These are phyloP conservation scores for Alosa alosa DNA, from an alignment of 2,113 vertebrate genomes.

Conservation along the genomic window DNA sequence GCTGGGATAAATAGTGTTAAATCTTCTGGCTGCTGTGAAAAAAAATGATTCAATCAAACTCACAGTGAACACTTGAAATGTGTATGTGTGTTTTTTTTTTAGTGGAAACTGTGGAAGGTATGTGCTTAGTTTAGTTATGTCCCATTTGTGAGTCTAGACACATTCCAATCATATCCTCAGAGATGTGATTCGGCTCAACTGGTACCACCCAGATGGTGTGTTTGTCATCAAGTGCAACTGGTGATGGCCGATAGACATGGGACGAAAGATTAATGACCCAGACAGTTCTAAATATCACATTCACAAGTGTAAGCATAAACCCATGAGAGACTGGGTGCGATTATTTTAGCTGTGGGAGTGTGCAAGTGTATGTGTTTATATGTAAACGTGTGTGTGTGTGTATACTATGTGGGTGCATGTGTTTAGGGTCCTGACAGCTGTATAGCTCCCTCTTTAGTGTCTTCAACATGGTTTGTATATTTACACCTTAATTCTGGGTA, in stretches of 20 bases:
- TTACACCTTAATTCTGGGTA: neutral
- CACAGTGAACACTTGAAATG: neutral
- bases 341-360: neutral
- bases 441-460: neutral
- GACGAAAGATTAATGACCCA: neutral
- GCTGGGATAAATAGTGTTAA: neutral
- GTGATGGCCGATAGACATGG: neutral
- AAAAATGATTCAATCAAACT: neutral
- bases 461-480: neutral
- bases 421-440: constrained; percentile 9
- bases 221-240: neutral
- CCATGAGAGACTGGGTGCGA: neutral
- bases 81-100: neutral
- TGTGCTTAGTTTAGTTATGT: neutral
- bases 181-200: neutral
- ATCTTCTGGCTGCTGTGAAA: neutral
- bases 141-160: neutral
- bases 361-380: neutral
- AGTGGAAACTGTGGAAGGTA: neutral
- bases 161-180: neutral
- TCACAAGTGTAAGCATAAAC: neutral
- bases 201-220: constrained; percentile 9
- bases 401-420: neutral
- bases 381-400: neutral
- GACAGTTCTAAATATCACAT: constrained; percentile 3